A percentile compares a stretch with the other conserved stretches of the same genome.
Evolutionary conservation across 2,888 invertebrate species (phyloP).

Genomic region (Torymus texanus): DNA sequence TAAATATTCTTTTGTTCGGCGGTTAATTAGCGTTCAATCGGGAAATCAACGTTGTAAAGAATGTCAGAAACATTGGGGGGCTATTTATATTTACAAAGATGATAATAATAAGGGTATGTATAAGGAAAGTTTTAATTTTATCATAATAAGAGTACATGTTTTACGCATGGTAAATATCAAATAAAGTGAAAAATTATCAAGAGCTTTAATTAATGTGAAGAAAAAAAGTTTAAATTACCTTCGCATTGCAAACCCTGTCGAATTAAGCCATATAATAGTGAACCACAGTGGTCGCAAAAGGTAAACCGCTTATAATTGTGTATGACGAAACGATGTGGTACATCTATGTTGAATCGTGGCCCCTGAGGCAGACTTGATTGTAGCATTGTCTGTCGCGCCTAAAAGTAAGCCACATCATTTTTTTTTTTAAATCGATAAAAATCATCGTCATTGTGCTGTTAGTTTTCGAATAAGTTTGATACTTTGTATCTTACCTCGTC

Average conservation of each 20-base stretch:
- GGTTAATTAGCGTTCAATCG: background rate
- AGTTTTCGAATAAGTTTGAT: background rate
- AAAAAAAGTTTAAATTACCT: conserved; percentile 76
- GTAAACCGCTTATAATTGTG: conserved; percentile 99
- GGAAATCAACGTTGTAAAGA: too few relatives aligned
- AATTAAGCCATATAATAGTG: conserved; percentile 95
- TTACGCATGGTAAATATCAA: too few relatives aligned
- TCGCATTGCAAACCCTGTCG: conserved; percentile 98
- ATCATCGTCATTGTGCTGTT: background rate
- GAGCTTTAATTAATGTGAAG: too few relatives aligned
- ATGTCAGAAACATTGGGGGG: too few relatives aligned
- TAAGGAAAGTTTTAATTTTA: too few relatives aligned
- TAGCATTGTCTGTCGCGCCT: conserved; percentile 64
- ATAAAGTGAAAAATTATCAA: too few relatives aligned
- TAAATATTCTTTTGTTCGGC: conserved; percentile 16
- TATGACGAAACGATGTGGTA: conserved; percentile 96
- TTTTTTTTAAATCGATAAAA: conserved; percentile 11
- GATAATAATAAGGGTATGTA: too few relatives aligned
- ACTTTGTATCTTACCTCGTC: conserved; percentile 81
- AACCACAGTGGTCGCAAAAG: conserved; percentile 99
- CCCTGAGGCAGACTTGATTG: conserved; percentile 80
- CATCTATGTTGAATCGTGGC: conserved; percentile 96
- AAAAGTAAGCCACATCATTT: conserved; percentile 40
- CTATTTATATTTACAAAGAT: too few relatives aligned
- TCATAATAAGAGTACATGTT: too few relatives aligned